Base-by-base conservation (phyloP, 2,888 invertebrate species). In the Heliconius hortense region DNA sequence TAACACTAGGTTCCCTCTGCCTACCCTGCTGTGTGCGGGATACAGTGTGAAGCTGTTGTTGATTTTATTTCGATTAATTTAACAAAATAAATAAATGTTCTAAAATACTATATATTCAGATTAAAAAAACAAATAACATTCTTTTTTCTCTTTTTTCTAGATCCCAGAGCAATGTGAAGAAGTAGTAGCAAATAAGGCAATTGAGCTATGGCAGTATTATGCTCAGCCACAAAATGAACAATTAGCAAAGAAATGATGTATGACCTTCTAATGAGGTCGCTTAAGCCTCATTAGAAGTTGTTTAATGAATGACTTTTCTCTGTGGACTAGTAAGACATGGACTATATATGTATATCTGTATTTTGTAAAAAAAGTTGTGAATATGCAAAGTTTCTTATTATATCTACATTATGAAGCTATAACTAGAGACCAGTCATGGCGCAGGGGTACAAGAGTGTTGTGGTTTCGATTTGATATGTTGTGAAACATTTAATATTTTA, bases 201-300 rank as follows among this genome's bases (percentile, higher is more conserved):
- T 98, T 10, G 97, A 98, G 83, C 94, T 97, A 81, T 97, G 98
- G 97, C 97, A 97, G 85, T 96, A 97, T 87, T 97, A 97, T 75
- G 96, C 92, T 3, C 93, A 91, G 76, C 92, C 94, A 0, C 94
- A 93, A 77, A 92, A 84, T 73, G 94, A 94, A 74, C 90, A 88
- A 72, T 83, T 93, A 4, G 90, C 90, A 53, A 94, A 94, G 84
- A 94, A 93, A 93, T 94, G 94, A 94, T 93, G 93, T 86, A 93
- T 93, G 93, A 93, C 93, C 90, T 93, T 93, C 93, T 93, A 93
- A 93, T 93, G 93, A 83, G 92, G 80, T 75, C 28, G 28, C 28
- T 48, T 10, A 62, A n/a, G 26, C 69, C 92, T 89, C 93, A 93
- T 93, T 93, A 92, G 93, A 93, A 93, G 90, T 53, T 67, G 26